Evolutionary conservation across 2,888 invertebrate species (phyloP).

Genomic region (Loripinus fragilis): DNA sequence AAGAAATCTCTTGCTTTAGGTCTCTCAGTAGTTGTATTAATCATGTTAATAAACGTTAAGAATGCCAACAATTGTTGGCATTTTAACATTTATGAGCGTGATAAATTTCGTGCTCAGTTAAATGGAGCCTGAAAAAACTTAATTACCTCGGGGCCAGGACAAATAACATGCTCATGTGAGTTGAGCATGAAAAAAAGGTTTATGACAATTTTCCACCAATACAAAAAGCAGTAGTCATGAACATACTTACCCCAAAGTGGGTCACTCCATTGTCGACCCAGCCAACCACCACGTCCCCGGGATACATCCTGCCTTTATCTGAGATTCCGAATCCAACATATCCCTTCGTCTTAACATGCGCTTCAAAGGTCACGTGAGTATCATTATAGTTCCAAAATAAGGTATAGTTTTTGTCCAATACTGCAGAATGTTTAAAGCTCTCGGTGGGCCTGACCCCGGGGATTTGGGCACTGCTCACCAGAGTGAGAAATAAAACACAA

Average conservation of each 20-base stretch:
- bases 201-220: too few relatives aligned
- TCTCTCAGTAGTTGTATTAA: too few relatives aligned
- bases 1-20: too few relatives aligned
- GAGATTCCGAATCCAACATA: constrained; percentile 95
- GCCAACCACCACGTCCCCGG: constrained; percentile 93
- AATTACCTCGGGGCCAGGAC: too few relatives aligned
- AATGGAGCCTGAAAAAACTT: too few relatives aligned
- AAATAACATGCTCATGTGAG: too few relatives aligned
- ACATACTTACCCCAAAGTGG: constrained; percentile 56
- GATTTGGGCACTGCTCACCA: not conserved
- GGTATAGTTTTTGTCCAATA: constrained; percentile 56
- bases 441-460: constrained; percentile 47
- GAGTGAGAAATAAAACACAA: not conserved
- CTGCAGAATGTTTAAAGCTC: constrained; percentile 41
- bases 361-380: constrained; percentile 66
- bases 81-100: too few relatives aligned
- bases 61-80: too few relatives aligned
- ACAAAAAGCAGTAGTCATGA: too few relatives aligned
- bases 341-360: constrained; percentile 84
- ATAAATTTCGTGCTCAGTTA: too few relatives aligned
- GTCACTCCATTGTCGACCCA: constrained; percentile 87
- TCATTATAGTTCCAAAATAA: constrained; percentile 66
- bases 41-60: too few relatives aligned
- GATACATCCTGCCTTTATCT: constrained; percentile 90
- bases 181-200: too few relatives aligned